Base-by-base conservation (phyloP, 2,797 vertebrate species). In the Falco rusticolus region DNA sequence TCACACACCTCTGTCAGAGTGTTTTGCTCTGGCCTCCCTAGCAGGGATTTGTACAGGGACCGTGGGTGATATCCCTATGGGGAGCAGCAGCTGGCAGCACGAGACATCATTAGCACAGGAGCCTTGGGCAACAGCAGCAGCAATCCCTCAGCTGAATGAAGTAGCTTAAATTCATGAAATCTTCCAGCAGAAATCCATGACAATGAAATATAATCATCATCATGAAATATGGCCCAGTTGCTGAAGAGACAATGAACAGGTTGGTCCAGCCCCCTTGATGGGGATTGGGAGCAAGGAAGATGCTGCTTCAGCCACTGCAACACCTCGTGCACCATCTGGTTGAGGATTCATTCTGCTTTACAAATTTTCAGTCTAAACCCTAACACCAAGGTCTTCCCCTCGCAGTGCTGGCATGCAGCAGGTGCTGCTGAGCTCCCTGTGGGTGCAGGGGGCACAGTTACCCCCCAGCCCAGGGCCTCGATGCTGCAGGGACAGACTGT, bases 321-420 rank as follows among this genome's bases (percentile, higher is more conserved):
- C 18, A 9, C 59, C 54, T 71, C 0, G 0, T 16, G 33, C 33
- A 6, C 33, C 45, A 68, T 41, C 53, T 63, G 29, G 16, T 1
- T 31, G 53, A 16, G 15, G 33, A 59, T 59, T 51, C 2, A 5
- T 37, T 56, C 54, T 68, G 9, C 47, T 72, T 45, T 69, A 12
- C 45, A 41, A 4, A 25, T 50, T 57, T 45, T 54, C 66, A 37
- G 33, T 10, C 39, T 25, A 19, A 41, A 24, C 48, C 34, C 39
- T 39, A 10, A n/a, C 7, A 0, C 37, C 0, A 14, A 76, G n/a
- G 16, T 61, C 54, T 33, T 34, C 39, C 60, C 20, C 31, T 14
- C 1, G 1, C 31, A 21, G 43, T 16, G 31, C 24, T 10, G 39
- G 39, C 5, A 1, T 29, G n/a, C 51, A 29, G 41, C 19, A 4